Base-by-base conservation (phyloP, 2,797 vertebrate species). In the Rhinatrema bivittatum region DNA sequence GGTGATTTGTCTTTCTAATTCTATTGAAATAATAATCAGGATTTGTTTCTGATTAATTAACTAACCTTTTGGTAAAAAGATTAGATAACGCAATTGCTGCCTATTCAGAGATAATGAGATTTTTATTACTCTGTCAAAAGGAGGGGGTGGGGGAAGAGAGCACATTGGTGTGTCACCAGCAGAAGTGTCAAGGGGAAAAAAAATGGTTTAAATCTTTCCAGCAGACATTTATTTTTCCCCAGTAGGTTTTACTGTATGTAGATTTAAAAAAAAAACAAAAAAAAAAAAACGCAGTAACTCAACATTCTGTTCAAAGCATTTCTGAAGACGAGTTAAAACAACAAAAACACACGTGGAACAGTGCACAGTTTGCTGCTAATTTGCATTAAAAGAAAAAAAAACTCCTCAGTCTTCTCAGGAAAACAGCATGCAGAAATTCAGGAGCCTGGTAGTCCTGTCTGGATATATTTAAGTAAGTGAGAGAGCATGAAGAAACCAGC, bases 1-100 rank as follows among this genome's bases (percentile, higher is more conserved):
- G 58, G 71, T 69, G 71, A 78, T 85, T 81, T 79, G 74, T 81
- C 76, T 79, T 77, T 75, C 66, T 81, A 81, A 82, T 79, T 82
- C 72, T 70, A 78, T 78, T 79, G 76, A 82, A 81, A 85, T 78
- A 80, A 82, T 79, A 72, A 79, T 79, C 71, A 62, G 72, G 72
- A 78, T 81, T 81, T 80, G 72, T 79, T 83, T 77, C 74, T 79
- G 75, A 79, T 82, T 84, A 81, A 87, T 84, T 82, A 84, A 81
- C 74, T 82, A 78, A 81, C 74, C 76, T 80, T 84, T 81, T 76
- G 69, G 70, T 74, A 68, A 81, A 81, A 81, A 76, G 78, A 82
- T 81, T 85, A 80, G 78, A 80, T 82, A 82, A 78, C 48, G 54
- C 84, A 84, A 81, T 82, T 84, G 72, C 76, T 72, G 74, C 67